Evolutionary conservation across 2,113 vertebrate species (phyloP).

Genomic region (Silurus glanis): DNA sequence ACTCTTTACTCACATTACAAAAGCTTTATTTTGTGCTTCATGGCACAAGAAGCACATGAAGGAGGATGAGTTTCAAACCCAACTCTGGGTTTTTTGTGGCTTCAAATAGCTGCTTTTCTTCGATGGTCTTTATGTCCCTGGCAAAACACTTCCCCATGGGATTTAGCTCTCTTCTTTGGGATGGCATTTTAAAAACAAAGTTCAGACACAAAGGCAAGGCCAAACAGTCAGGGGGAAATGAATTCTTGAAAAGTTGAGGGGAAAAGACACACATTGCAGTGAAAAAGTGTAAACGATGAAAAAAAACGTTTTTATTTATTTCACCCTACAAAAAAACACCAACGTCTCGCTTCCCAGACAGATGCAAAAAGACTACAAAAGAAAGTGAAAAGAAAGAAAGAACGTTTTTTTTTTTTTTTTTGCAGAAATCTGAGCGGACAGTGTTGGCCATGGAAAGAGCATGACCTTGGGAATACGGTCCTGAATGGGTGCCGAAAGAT

Average conservation of each 20-base stretch:
- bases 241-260: not conserved
- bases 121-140: slow-evolving; percentile 4
- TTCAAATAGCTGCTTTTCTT: not conserved
- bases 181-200: slow-evolving; percentile 13
- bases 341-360: not conserved
- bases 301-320: not conserved
- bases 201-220: not conserved
- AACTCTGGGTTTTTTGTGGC: not conserved
- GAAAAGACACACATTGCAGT: not conserved
- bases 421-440: not conserved
- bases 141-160: not conserved
- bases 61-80: not conserved
- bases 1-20: not conserved
- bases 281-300: not conserved
- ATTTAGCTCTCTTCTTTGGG: not conserved
- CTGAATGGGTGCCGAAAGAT: slow-evolving; percentile 36
- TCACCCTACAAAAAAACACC: not conserved
- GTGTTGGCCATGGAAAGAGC: not conserved
- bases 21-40: not conserved
- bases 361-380: not conserved
- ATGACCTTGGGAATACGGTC: slow-evolving; percentile 15
- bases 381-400: not conserved
- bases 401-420: not conserved
- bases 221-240: not conserved
- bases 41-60: not conserved